Evolutionary conservation across 2,797 vertebrate genomes (phyloP).

Genomic region (Macroramphosus scolopax): DNA sequence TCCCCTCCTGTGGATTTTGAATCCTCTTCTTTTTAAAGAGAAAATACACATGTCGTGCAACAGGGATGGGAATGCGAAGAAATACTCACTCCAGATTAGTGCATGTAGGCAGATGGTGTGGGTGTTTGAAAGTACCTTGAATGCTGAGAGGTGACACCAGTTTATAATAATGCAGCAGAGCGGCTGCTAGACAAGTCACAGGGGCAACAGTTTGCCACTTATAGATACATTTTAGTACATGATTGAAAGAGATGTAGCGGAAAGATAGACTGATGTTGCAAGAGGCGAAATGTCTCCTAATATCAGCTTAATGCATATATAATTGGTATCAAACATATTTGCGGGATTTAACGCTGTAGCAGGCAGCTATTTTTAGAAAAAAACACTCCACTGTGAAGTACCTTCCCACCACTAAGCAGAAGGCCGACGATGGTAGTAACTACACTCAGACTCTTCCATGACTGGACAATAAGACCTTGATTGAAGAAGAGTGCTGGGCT

Average conservation of each 20-base stretch:
- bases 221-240: conserved; percentile 3
- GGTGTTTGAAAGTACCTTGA: conserved; percentile 42
- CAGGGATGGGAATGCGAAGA: conserved; percentile 31
- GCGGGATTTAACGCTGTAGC: too few relatives aligned
- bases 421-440: too few relatives aligned
- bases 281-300: not conserved
- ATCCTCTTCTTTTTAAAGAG: conserved; percentile 22
- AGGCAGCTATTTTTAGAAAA: too few relatives aligned
- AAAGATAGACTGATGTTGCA: not conserved
- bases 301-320: conserved; percentile 3
- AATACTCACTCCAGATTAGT: conserved; percentile 47
- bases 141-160: conserved; percentile 27
- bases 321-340: not conserved
- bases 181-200: not conserved
- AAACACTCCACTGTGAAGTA: too few relatives aligned
- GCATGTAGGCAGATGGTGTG: conserved; percentile 53
- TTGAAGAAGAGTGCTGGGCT: too few relatives aligned
- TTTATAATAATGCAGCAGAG: conserved; percentile 31
- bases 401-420: too few relatives aligned
- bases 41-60: not conserved
- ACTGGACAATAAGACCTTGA: too few relatives aligned
- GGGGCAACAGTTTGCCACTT: conserved; percentile 15
- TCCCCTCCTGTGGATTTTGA: conserved; percentile 7
- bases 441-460: too few relatives aligned
- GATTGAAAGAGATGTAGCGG: conserved; percentile 4